phyloP scores from a whole-genome alignment of 2,888 invertebrate genomes.

The Athalia circularis region DNA sequence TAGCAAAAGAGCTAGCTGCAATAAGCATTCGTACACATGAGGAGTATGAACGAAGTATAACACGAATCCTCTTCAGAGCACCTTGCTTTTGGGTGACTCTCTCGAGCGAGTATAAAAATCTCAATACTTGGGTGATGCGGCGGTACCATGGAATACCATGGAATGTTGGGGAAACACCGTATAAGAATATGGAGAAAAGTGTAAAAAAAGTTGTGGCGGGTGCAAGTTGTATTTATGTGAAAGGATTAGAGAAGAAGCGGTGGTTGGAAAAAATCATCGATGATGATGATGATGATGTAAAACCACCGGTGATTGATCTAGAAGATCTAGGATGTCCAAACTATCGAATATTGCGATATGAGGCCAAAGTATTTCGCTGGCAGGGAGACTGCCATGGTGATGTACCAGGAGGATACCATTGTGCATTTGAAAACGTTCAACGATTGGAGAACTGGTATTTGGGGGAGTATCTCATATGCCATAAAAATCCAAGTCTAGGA shows the following conservation, averaged over 20 bases:
- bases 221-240: slow-evolving; percentile 22
- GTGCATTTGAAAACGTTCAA: slow-evolving; percentile 12
- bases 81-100: slow-evolving; percentile 25
- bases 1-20: slow-evolving; percentile 43
- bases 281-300: too few relatives aligned
- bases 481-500: too few relatives aligned
- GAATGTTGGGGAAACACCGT: slow-evolving; percentile 27
- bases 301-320: slow-evolving; percentile 11
- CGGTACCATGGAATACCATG: slow-evolving; percentile 39
- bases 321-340: background rate
- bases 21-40: slow-evolving; percentile 6
- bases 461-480: background rate
- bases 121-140: slow-evolving; percentile 33
- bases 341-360: slow-evolving; percentile 10
- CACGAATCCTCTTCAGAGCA: slow-evolving; percentile 38
- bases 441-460: background rate
- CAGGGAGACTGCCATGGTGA: slow-evolving; percentile 1
- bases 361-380: background rate
- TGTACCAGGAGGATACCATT: background rate
- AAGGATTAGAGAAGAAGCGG: slow-evolving; percentile 17
- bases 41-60: background rate
- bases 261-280: slow-evolving; percentile 14
- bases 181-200: slow-evolving; percentile 2
- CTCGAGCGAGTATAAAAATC: slow-evolving; percentile 27
- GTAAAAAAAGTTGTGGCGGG: slow-evolving; percentile 18